Conservation (phyloP, 2,113 vertebrate genomes). For the Corynorhinus townsendii region DNA sequence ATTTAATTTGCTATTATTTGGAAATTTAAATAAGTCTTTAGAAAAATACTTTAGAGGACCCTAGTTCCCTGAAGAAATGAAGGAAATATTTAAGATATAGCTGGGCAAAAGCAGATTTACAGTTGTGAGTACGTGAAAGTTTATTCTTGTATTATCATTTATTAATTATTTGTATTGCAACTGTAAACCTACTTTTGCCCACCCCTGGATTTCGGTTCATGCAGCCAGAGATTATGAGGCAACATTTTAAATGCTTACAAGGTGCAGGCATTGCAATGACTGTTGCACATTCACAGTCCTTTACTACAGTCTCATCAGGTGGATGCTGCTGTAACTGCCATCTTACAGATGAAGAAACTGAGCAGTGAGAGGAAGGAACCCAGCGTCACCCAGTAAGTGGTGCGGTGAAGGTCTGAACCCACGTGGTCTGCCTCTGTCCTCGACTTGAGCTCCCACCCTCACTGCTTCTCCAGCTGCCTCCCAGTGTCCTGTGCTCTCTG, state of each 20-base stretch:
- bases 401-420: background rate
- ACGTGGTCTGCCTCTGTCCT: rapidly evolving
- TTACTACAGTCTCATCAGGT: background rate
- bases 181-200: background rate
- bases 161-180: background rate
- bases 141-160: background rate
- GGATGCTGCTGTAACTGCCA: background rate
- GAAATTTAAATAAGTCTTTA: background rate
- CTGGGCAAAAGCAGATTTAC: background rate
- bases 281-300: background rate
- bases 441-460: background rate
- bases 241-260: background rate
- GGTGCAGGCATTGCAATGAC: background rate
- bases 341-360: background rate
- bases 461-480: background rate
- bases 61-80: background rate
- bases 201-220: background rate
- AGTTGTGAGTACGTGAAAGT: background rate
- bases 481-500: background rate
- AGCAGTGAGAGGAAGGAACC: background rate
- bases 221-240: too few relatives aligned
- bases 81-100: background rate
- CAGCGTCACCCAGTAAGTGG: background rate
- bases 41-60: background rate
- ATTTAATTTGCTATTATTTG: background rate